These are phyloP conservation scores for Cantharis rustica DNA, from an alignment of 2,888 invertebrate genomes.

Conservation along the genomic window DNA sequence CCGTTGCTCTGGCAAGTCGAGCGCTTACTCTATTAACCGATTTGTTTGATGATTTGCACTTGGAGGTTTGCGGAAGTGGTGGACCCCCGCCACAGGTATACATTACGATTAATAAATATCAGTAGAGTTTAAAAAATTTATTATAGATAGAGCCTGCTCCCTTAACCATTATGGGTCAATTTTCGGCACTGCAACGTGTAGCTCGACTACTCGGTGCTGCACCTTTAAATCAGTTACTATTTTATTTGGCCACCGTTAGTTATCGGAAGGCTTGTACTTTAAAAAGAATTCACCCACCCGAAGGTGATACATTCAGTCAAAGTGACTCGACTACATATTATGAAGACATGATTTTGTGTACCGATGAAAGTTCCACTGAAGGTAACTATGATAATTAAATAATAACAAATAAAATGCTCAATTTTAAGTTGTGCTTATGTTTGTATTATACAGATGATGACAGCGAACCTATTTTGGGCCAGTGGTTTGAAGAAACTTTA, in stretches of 20 bases:
- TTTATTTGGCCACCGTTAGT: slow-evolving; percentile 85
- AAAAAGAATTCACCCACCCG: slow-evolving; percentile 80
- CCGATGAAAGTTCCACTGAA: slow-evolving; percentile 88
- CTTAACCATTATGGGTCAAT: slow-evolving; percentile 66
- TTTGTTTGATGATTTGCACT: slow-evolving; percentile 76
- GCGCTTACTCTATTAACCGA: slow-evolving; percentile 78
- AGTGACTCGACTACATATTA: slow-evolving; percentile 96
- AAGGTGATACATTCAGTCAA: slow-evolving; percentile 82
- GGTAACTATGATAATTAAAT: slow-evolving; percentile 58
- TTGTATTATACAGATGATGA: slow-evolving; percentile 61
- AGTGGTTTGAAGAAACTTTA: slow-evolving; percentile 94
- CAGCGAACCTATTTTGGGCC: slow-evolving; percentile 84
- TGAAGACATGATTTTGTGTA: slow-evolving; percentile 90
- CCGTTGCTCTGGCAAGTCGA: slow-evolving; percentile 86
- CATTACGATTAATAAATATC: not conserved
- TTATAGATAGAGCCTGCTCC: slow-evolving; percentile 63
- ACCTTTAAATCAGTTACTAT: slow-evolving; percentile 80
- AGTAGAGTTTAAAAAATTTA: slow-evolving; percentile 14
- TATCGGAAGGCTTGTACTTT: slow-evolving; percentile 89
- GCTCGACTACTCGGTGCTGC: slow-evolving; percentile 72
- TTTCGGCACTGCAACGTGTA: slow-evolving; percentile 72
- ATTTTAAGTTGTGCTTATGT: slow-evolving; percentile 21
- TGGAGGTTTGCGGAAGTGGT: slow-evolving; percentile 65
- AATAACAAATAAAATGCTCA: not conserved
- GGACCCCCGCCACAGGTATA: slow-evolving; percentile 45